Base-by-base conservation (phyloP, 2,113 vertebrate genomes). In the Myocastor coypus region DNA sequence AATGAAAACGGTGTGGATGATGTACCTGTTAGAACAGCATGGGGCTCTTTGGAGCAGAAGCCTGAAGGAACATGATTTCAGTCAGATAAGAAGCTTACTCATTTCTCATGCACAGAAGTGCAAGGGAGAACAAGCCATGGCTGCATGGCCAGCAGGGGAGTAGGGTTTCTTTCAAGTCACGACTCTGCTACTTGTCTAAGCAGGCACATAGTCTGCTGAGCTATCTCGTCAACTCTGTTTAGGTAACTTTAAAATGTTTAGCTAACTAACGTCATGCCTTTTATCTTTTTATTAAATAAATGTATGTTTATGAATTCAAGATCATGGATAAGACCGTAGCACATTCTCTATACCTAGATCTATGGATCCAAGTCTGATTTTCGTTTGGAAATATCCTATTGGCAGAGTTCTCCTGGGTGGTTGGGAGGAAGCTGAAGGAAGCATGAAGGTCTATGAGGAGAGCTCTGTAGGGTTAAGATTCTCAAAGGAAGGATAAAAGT, bases 241-340 rank as follows among this genome's bases (percentile, higher is more conserved):
- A 37, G 16, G 52, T 22, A 28, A 2, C 16, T 52, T 94, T 71
- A 40, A 40, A 80, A 87, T 52, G 3, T 66, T 59, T 73, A 80
- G 68, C 12, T 89, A 89, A 32, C 52, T 82, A 52, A 68, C 2
- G 64, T 28, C 13, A 17, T 61, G 3, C 37, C 19, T 69, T 19
- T 88, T 64, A 3, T 63, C 28, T 63, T 85, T 94, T 64, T 80
- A 90, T 64, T 55, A n/a, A 90, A 40, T 12, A 91, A 22, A 88
- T 34, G 26, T 5, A 42, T 26, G 0, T 46, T 71, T 52, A 11
- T 52, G 50, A 82, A 37, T 92, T 81, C 63, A 82, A 57, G 34
- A 73, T 83, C 12, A 12, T 87, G 78, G 42, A 57, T 10, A 92
- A 73, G 59, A 83, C 4, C 4, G 9, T 57, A 37, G 55, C 26